phyloP scores from a whole-genome alignment of 2,888 invertebrate genomes.

The Subacronicta megacephala region DNA sequence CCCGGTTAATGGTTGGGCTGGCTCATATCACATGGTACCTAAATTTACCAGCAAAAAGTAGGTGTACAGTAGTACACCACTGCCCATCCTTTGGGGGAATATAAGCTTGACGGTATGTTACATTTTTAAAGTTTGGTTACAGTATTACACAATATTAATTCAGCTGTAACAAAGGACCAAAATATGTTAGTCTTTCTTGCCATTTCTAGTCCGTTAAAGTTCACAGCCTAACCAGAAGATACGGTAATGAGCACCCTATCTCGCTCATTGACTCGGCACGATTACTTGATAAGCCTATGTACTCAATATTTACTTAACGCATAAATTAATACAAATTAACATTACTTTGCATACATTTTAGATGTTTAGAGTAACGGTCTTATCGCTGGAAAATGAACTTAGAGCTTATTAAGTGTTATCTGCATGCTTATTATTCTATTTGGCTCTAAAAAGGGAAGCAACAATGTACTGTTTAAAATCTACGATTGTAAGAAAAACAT shows the following conservation, averaged over 20 bases:
- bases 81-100: too few species aligned
- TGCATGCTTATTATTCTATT: slow-evolving; percentile 5
- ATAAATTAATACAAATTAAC: slow-evolving; percentile 58
- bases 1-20: too few species aligned
- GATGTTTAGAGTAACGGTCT: slow-evolving; percentile 6
- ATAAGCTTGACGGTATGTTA: too few species aligned
- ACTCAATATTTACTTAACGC: slow-evolving; percentile 45
- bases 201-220: slow-evolving; percentile 45
- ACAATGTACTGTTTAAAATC: too few species aligned
- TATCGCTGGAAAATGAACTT: slow-evolving; percentile 8
- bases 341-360: slow-evolving; percentile 39
- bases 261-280: slow-evolving; percentile 67
- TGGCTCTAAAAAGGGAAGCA: neutral
- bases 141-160: too few species aligned
- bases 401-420: neutral
- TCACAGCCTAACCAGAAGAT: slow-evolving; percentile 63
- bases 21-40: too few species aligned
- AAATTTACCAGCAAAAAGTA: too few species aligned
- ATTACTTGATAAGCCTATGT: slow-evolving; percentile 69
- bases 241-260: slow-evolving; percentile 68
- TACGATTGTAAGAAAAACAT: too few species aligned
- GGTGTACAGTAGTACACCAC: too few species aligned
- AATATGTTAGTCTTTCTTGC: slow-evolving; percentile 4
- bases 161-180: neutral
- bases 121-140: too few species aligned